These are phyloP conservation scores for Nipponacmea schrenckii DNA, from an alignment of 2,888 invertebrate genomes.

Conservation along the genomic window DNA sequence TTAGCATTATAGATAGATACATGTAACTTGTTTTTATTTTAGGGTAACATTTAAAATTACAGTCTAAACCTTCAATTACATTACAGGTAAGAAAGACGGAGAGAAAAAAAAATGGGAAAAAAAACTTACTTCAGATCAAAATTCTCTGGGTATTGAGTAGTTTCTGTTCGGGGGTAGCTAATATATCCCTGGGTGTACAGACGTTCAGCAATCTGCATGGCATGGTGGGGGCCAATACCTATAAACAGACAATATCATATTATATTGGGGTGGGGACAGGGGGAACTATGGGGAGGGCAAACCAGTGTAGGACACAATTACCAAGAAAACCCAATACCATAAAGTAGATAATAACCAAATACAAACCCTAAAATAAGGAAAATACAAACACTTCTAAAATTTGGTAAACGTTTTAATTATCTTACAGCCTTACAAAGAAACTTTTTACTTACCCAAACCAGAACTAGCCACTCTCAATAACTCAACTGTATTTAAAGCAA, in stretches of 20 bases:
- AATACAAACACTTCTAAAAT: too few species aligned
- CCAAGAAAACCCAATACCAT: too few species aligned
- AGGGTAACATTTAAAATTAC: too few species aligned
- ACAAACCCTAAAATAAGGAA: too few species aligned
- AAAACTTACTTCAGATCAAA: slow-evolving; percentile 80
- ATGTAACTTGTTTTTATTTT: too few species aligned
- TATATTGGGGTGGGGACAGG: neutral
- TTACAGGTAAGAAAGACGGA: neutral
- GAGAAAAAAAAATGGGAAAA: neutral
- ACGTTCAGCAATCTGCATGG: slow-evolving; percentile 79
- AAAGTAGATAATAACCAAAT: too few species aligned
- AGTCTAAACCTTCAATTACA: too few species aligned
- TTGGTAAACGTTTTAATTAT: too few species aligned
- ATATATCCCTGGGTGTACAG: slow-evolving; percentile 96
- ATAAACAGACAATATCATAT: slow-evolving; percentile 8
- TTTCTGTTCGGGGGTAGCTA: slow-evolving; percentile 98
- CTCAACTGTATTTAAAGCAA: slow-evolving; percentile 96
- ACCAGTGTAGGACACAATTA: too few species aligned
- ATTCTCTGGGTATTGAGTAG: slow-evolving; percentile 93
- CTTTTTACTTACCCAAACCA: slow-evolving; percentile 84
- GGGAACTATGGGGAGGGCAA: neutral
- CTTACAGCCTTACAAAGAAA: too few species aligned
- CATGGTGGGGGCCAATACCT: slow-evolving; percentile 67
- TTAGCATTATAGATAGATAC: too few species aligned
- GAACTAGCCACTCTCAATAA: slow-evolving; percentile 92